Base-by-base conservation (phyloP, 2,888 invertebrate genomes). In the Lasioglossum morio region DNA sequence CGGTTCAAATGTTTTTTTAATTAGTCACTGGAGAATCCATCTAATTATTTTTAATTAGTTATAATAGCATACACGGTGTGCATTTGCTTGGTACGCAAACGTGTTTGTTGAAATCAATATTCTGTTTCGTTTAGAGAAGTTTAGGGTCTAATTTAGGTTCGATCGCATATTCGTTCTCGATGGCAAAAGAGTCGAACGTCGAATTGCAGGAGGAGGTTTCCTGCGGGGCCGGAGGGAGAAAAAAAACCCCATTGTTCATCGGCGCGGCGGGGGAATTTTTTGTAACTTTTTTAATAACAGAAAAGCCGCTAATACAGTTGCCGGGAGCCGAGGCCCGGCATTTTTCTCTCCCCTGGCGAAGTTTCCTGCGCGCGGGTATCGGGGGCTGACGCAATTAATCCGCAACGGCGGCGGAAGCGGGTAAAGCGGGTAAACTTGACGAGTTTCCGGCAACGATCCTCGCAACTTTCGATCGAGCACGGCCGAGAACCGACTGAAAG, bases 371-470 rank as follows among this genome's bases (percentile, higher is more conserved):
- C 27, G 69, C 37, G 37, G 30, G 48, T 48, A 70, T 69, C 69
- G 69, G 69, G 30, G 66, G n/a, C 69, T 37, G 37, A 66, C 48
- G 80, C 77, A 69, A 77, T 77, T 77, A 77, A 69, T 77, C 69
- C 43, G 69, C 48, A 37, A 70, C 77, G 48, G n/a, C 34, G 19
- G 16, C 73, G 48, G 37, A 30, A 30, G 16, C 66, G 53, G 53
- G n/a, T n/a, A 53, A 53, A 60, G 66, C 66, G 66, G 10, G 48
- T 10, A 53, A 73, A 73, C 73, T 73, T 53, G 73, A 73, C 73
- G 73, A 73, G 73, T 46, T 73, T 69, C 48, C 19, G 46, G 34
- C 69, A 77, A 77, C 77, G 77, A 77, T 77, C 53, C 77, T 34
- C 46, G 48, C 69, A 69, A 37, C 34, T 69, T 53, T 34, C 66